Conservation (phyloP, 2,797 vertebrate genomes). For the Luscinia luscinia region DNA sequence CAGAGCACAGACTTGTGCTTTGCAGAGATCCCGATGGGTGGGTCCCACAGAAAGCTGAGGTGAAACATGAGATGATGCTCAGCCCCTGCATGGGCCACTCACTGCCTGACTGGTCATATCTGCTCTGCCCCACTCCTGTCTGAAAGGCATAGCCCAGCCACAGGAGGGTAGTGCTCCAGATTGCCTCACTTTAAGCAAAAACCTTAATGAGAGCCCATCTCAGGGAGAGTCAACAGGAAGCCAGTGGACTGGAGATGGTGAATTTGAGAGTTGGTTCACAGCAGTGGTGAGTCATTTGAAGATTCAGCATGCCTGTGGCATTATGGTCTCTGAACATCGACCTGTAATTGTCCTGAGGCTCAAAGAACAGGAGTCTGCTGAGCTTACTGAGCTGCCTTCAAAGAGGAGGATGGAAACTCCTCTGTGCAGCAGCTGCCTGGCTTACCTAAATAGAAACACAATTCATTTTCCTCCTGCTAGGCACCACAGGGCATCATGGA, state of each 20-base stretch:
- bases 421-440: neutral
- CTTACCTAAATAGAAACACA: neutral
- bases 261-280: neutral
- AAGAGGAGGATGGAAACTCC: neutral
- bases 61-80: neutral
- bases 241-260: neutral
- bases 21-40: rapidly evolving
- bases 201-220: neutral
- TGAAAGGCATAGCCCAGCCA: neutral
- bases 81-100: neutral
- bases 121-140: neutral
- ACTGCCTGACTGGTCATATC: neutral
- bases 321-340: neutral
- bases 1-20: neutral
- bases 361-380: neutral
- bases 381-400: neutral
- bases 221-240: neutral
- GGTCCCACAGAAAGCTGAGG: neutral
- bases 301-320: neutral
- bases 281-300: neutral
- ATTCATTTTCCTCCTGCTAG: neutral
- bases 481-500: rapidly evolving
- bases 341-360: neutral
- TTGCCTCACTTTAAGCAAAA: neutral
- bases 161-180: neutral